These are phyloP conservation scores for Chrysomela aeneicollis DNA, from an alignment of 2,888 invertebrate genomes.

Conservation along the genomic window DNA sequence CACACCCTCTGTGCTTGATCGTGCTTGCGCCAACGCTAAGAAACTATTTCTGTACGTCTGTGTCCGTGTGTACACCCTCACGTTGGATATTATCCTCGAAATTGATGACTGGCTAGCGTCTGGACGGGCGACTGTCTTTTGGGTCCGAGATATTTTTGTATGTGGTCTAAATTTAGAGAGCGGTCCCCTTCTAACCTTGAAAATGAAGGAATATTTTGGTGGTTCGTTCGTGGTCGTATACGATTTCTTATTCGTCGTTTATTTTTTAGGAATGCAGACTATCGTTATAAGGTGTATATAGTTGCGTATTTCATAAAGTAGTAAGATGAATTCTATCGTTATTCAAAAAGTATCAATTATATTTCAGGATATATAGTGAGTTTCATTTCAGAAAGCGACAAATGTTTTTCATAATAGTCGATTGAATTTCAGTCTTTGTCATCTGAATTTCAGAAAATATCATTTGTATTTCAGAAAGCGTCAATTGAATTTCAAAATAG, in stretches of 20 bases:
- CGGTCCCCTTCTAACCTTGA: neutral
- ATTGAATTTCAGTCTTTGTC: no score
- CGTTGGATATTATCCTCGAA: neutral
- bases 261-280: neutral
- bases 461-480: no score
- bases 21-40: neutral
- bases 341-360: no score
- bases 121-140: neutral
- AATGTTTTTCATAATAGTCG: no score
- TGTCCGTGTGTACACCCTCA: neutral
- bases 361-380: no score
- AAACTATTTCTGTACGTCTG: constrained; percentile 4
- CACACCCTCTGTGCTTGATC: neutral
- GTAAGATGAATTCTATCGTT: no score
- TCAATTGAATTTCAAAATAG: no score
- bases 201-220: neutral
- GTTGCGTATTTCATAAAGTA: no score
- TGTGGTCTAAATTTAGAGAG: neutral
- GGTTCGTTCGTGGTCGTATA: neutral
- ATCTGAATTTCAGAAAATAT: no score
- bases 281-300: neutral
- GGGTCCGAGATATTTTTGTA: constrained; percentile 3
- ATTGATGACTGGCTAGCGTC: constrained; percentile 5
- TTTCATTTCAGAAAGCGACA: no score
- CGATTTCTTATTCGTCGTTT: neutral